These are phyloP conservation scores for Cataglyphis hispanica DNA, from an alignment of 1,140 invertebrate genomes.

Conservation along the genomic window DNA sequence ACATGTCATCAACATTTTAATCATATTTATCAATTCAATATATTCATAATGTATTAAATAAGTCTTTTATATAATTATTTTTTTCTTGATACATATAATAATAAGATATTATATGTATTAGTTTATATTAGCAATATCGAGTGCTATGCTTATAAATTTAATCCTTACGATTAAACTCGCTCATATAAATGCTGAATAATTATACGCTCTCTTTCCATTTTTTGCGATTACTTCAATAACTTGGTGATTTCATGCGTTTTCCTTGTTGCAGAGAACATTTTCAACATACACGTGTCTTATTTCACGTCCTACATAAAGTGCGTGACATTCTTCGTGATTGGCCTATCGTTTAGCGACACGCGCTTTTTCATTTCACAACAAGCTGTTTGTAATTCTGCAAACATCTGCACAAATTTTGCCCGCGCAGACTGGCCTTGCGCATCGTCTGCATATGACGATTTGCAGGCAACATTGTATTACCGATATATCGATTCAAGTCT, in stretches of 20 bases:
- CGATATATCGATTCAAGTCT: neutral
- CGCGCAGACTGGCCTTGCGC: constrained; percentile 16
- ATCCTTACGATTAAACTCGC: neutral
- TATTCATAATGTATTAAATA: too few relatives aligned
- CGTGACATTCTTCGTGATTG: constrained; percentile 49
- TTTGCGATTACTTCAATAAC: neutral
- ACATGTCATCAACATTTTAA: too few relatives aligned
- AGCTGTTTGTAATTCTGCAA: constrained; percentile 51
- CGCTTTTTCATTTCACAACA: constrained; percentile 48
- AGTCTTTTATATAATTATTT: neutral
- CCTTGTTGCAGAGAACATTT: constrained; percentile 25
- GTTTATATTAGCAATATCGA: neutral
- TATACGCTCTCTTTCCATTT: neutral
- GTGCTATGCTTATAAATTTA: neutral
- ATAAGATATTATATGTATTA: neutral
- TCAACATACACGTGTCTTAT: constrained; percentile 26
- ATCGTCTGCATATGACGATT: constrained; percentile 13
- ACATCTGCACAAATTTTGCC: constrained; percentile 57
- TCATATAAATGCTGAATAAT: neutral
- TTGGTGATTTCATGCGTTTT: constrained; percentile 24
- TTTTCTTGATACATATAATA: neutral
- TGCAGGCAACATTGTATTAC: constrained; percentile 17
- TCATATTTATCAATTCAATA: too few relatives aligned
- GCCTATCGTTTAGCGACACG: constrained; percentile 61
- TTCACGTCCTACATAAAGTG: constrained; percentile 36